These are phyloP conservation scores for Ormyrus labotus DNA, from an alignment of 2,888 invertebrate species.

Conservation along the genomic window DNA sequence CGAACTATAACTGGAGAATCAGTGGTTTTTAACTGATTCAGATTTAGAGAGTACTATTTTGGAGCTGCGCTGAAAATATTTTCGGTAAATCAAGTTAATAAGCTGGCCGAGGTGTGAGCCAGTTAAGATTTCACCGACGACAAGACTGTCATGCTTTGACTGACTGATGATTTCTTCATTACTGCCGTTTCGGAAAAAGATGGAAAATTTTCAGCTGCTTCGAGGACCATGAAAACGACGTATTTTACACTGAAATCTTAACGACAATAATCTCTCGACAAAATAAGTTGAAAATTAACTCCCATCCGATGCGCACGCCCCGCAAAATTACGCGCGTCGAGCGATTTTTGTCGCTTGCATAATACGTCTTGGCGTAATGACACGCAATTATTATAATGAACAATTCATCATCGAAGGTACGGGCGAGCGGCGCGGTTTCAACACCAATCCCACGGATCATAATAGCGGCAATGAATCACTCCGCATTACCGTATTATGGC, in stretches of 20 bases:
- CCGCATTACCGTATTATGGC: background rate
- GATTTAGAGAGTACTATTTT: background rate
- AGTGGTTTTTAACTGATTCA: too few relatives aligned
- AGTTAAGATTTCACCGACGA: background rate
- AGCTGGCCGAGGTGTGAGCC: background rate
- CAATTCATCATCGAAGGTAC: slow-evolving; percentile 5
- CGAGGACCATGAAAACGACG: too few relatives aligned
- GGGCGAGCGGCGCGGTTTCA: background rate
- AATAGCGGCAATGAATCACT: slow-evolving; percentile 21
- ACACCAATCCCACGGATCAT: background rate
- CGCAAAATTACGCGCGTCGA: background rate
- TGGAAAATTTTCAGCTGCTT: background rate
- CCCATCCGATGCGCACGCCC: too few relatives aligned
- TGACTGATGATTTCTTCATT: background rate
- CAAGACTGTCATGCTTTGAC: background rate
- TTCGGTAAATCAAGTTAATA: slow-evolving; percentile 25
- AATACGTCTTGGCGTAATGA: background rate
- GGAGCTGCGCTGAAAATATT: slow-evolving; percentile 25
- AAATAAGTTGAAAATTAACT: too few relatives aligned
- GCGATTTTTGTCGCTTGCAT: background rate
- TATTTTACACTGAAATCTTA: too few relatives aligned
- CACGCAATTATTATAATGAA: slow-evolving; percentile 23
- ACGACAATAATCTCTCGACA: too few relatives aligned
- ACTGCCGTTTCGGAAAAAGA: background rate
- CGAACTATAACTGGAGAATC: too few relatives aligned